A percentile compares a stretch with the other conserved stretches of the same genome.
These are phyloP conservation scores for Himalopsyche anomala DNA, from an alignment of 2,888 invertebrate species.

Conservation along the genomic window DNA sequence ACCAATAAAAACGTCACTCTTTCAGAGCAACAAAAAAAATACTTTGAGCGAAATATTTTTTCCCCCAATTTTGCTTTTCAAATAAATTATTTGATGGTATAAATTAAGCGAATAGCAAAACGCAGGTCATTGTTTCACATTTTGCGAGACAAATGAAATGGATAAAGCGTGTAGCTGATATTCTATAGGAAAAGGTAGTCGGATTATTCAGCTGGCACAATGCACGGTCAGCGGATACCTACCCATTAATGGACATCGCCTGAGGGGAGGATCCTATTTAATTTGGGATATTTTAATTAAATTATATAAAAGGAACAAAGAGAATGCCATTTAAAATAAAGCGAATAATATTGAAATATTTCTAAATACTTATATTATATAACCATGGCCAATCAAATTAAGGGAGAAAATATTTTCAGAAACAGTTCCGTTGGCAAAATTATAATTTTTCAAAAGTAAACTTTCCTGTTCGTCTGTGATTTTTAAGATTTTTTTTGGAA, in stretches of 20 bases:
- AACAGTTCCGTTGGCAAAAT: too few relatives aligned
- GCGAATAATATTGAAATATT: neutral
- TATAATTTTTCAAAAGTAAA: too few relatives aligned
- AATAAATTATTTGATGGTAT: neutral
- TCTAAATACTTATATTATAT: neutral
- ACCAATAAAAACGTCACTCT: too few relatives aligned
- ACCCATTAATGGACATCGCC: conserved; percentile 30
- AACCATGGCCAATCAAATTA: too few relatives aligned
- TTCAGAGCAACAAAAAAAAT: too few relatives aligned
- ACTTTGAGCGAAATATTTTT: too few relatives aligned
- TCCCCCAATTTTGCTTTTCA: too few relatives aligned
- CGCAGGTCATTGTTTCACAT: conserved; percentile 27
- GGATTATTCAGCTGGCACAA: conserved; percentile 1
- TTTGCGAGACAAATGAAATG: conserved; percentile 26
- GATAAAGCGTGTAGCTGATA: conserved; percentile 26
- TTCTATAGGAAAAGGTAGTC: conserved; percentile 25
- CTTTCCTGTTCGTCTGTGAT: too few relatives aligned
- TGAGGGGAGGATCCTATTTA: neutral
- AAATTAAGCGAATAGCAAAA: conserved; percentile 1
- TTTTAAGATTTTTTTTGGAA: too few relatives aligned
- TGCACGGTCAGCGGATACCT: conserved; percentile 33
- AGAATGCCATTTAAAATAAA: conserved; percentile 14
- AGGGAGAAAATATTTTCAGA: too few relatives aligned
- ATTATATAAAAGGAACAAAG: conserved; percentile 14
- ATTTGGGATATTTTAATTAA: conserved; percentile 19